These are phyloP conservation scores for Nasua narica DNA, from an alignment of 2,797 vertebrate species.

Conservation along the genomic window DNA sequence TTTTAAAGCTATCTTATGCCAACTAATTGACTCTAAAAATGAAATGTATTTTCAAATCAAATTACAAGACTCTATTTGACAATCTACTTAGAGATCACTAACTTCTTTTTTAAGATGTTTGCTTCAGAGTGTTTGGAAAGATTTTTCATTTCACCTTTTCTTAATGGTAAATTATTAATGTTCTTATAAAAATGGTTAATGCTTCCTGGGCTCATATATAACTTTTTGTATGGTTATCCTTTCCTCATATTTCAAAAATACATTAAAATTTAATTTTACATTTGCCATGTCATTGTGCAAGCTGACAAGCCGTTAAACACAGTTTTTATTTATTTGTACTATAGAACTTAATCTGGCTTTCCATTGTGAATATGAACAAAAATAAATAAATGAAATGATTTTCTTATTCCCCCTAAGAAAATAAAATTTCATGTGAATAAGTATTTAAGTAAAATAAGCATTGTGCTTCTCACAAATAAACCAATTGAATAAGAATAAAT, in stretches of 20 bases:
- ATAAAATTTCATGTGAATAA: conserved; percentile 26
- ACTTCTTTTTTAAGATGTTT: conserved; percentile 18
- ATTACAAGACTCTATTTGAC: neutral
- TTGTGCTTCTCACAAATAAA: conserved; percentile 27
- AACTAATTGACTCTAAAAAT: neutral
- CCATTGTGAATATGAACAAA: conserved; percentile 31
- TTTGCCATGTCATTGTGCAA: conserved; percentile 67
- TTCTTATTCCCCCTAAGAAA: conserved; percentile 43
- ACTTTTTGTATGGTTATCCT: conserved; percentile 32
- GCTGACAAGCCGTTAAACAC: conserved; percentile 59
- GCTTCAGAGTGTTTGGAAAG: conserved; percentile 32
- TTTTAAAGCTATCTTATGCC: neutral
- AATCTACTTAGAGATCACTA: neutral
- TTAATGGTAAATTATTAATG: conserved; percentile 66
- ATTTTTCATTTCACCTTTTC: conserved; percentile 56
- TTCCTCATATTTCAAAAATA: conserved; percentile 58
- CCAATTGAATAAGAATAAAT: neutral
- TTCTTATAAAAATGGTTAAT: conserved; percentile 62
- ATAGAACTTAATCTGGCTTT: conserved; percentile 45
- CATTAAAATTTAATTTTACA: conserved; percentile 71
- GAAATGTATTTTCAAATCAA: conserved; percentile 40
- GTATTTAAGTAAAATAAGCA: conserved; percentile 49
- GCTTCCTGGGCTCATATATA: conserved; percentile 34
- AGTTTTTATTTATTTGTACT: conserved; percentile 62
- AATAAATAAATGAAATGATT: neutral